Base-by-base conservation (phyloP, 2,797 vertebrate species). In the Sitta carolinensis region DNA sequence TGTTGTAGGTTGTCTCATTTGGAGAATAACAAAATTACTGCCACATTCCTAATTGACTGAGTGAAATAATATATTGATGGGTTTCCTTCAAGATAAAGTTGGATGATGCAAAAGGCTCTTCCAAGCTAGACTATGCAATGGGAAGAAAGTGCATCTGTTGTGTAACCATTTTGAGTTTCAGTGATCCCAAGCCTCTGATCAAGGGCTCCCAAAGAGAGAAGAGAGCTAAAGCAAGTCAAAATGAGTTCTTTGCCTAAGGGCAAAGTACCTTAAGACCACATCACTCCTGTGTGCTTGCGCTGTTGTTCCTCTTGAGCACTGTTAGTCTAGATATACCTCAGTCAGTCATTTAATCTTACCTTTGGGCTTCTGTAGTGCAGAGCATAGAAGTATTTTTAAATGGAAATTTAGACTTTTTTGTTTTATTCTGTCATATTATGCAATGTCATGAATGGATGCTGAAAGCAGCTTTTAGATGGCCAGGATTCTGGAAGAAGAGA, bases 191-290 rank as follows among this genome's bases (percentile, higher is more conserved):
- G 21, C 45, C 32, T 82, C 84, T 92, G 48, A 70, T 67, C 22
- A 25, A 6, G 25, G 32, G 17, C 57, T 85, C 16, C 11, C 43
- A 84, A 68, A 63, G 23, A 45, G 10, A 69, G 52, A 67, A 27
- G 16, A 75, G 55, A 84, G 30, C 23, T 67, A 52, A 80, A 57
- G 18, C 55, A 70, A 73, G 43, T 50, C 13, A 29, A 29, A 73
- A 26, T 55, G 29, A 82, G 61, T 43, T 58, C 21, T 50, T 57
- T 58, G 18, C 8, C 2, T 20, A 50, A 57, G 30, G 43, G 27
- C 17, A 18, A 0, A 3, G 2, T 64, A 52, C 18, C 22, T 69
- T 73, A 42, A 57, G 21, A 19, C 19, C 45, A 5, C 0, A 0
- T 48, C 70, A 48, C 19, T 77, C 15, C 29, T 13, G 3, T 5